These are phyloP conservation scores for Drosophila pseudoobscura DNA, from an alignment of 1,140 invertebrate species.

Conservation along the genomic window DNA sequence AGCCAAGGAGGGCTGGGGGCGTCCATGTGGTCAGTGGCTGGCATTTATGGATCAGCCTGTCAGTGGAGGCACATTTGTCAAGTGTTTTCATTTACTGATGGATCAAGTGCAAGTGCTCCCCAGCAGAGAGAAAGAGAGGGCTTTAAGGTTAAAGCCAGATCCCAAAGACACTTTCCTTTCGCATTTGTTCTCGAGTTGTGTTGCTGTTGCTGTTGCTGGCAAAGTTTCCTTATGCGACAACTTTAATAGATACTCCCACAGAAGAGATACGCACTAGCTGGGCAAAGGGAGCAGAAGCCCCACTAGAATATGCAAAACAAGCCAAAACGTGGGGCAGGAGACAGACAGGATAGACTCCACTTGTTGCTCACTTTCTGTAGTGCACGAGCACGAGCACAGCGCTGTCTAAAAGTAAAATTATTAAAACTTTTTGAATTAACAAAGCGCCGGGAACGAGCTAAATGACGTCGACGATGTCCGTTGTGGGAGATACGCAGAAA, in stretches of 20 bases:
- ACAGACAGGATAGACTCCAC: conserved; percentile 28
- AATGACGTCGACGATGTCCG: conserved; percentile 56
- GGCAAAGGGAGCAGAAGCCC: neutral
- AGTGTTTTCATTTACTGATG: conserved; percentile 56
- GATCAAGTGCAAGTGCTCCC: conserved; percentile 10
- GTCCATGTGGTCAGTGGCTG: conserved; percentile 56
- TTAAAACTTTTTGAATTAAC: conserved; percentile 76
- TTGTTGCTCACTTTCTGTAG: conserved; percentile 51
- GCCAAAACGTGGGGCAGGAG: too few species aligned
- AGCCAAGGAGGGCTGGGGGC: neutral
- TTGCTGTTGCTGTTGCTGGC: neutral
- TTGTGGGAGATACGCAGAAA: conserved; percentile 35
- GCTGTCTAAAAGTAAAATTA: conserved; percentile 70
- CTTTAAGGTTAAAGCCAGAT: conserved; percentile 6
- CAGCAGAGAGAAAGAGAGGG: neutral
- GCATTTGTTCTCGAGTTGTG: neutral
- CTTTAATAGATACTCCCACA: conserved; percentile 28
- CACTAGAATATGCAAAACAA: conserved; percentile 52
- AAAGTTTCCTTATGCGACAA: conserved; percentile 23
- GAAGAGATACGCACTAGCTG: conserved; percentile 23
- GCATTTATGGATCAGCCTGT: conserved; percentile 68
- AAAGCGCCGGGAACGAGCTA: conserved; percentile 56
- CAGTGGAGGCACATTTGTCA: conserved; percentile 47
- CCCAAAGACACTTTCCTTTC: neutral
- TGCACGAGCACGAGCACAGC: conserved; percentile 15